phyloP scores from a whole-genome alignment of 2,888 invertebrate species.

The Busseola fusca region DNA sequence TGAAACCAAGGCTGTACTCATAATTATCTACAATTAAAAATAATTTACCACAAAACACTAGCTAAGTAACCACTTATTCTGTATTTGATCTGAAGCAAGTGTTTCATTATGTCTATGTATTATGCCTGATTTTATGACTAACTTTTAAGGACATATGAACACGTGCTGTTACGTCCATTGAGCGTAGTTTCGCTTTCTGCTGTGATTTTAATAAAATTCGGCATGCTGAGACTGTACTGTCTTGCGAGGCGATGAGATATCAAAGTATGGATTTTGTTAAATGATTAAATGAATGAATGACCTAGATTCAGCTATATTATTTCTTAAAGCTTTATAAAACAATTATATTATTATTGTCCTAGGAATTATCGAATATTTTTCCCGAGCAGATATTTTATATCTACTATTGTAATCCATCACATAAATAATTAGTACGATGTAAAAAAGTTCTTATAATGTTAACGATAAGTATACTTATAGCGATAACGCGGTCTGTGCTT shows the following conservation, averaged over 20 bases:
- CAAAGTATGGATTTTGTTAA: conserved; percentile 3
- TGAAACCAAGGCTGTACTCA: conserved; percentile 70
- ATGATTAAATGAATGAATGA: too few relatives aligned
- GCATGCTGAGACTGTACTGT: conserved; percentile 9
- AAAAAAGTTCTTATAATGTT: conserved; percentile 41
- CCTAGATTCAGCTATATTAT: not conserved
- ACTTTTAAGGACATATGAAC: conserved; percentile 37
- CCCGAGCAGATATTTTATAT: conserved; percentile 3
- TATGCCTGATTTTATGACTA: conserved; percentile 40
- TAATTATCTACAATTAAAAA: conserved; percentile 73
- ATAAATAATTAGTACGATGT: conserved; percentile 12
- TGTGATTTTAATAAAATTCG: conserved; percentile 32
- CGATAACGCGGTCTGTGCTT: conserved; percentile 40
- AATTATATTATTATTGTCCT: not conserved
- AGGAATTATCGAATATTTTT: conserved; percentile 9
- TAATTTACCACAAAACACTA: conserved; percentile 69
- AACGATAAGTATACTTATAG: conserved; percentile 37
- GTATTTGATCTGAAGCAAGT: conserved; percentile 53
- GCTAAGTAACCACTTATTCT: conserved; percentile 58
- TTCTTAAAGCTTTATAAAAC: not conserved
- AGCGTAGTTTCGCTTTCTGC: conserved; percentile 43
- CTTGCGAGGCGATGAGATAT: conserved; percentile 24
- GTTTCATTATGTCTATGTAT: conserved; percentile 47
- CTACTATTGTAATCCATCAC: conserved; percentile 13
- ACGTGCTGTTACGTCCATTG: conserved; percentile 36